Evolutionary conservation across 1,140 invertebrate species (phyloP), one percentile per base, ranked within the genome.

Genomic region (Formica selysi): DNA sequence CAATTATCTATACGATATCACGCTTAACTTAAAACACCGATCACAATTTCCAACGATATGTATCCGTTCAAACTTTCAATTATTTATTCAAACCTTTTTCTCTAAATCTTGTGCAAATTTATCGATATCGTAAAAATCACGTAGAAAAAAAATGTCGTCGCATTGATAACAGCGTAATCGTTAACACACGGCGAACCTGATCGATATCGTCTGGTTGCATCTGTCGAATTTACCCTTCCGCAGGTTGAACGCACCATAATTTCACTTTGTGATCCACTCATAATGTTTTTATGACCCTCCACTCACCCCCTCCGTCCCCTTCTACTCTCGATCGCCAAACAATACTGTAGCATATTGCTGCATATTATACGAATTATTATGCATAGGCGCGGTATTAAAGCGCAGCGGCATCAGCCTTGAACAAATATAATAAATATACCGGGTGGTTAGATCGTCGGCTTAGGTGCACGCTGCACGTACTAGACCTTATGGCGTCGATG

Each of bases 221-320:
- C 92, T 93, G 93, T 93, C 93, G 93, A 93, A 93, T 92, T 92
- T 94, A 93, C 91, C 92, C 92, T 92, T 93, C 87, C 90, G 86
- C 86, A 83, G 86, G 51, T 88, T 65, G 83, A 88, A 87, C 68
- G 80, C 64, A 79, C 44, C 67, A 44, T 80, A 84, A 91, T 88
- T 86, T 71, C 81, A 62, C 74, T 74, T 70, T 48, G 74, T 57
- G 87, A 89, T 44, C 71, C 68, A 51, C 38, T 54, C 73, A 57
- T 29, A 41, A 74, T 38, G 76, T 73, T 86, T 64, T 32, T 74
- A 70, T 38, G 6, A 7, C 73, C 54, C 54, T 61, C 61, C 71
- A 10, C 80, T 41, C 67, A 10, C 57, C 16, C 62, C 59, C 10
- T 36, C 29, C 36, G 41, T 51, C 16, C 7, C 22, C 29, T 4